Evolutionary conservation across 1,140 invertebrate genomes (phyloP).

Genomic region (Pectinophora gossypiella): DNA sequence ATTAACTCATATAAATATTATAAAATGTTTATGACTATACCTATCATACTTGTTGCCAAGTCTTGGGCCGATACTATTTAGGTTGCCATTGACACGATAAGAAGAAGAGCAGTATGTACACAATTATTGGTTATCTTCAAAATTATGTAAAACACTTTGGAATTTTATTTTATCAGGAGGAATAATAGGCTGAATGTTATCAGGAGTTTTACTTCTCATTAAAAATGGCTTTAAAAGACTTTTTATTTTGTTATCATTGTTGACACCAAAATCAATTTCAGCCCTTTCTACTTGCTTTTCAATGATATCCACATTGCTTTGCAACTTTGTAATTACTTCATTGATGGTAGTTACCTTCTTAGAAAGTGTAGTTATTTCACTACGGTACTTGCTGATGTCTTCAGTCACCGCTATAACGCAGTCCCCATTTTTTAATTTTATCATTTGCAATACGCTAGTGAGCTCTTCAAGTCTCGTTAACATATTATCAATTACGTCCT

Average conservation of each 20-base stretch:
- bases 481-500: slow-evolving; percentile 74
- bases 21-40: too few species aligned
- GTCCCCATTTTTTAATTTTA: slow-evolving; percentile 60
- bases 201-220: slow-evolving; percentile 43
- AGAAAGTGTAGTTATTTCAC: slow-evolving; percentile 57
- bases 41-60: too few species aligned
- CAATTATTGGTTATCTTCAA: slow-evolving; percentile 27
- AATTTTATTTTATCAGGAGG: slow-evolving; percentile 36
- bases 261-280: slow-evolving; percentile 63
- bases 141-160: slow-evolving; percentile 56
- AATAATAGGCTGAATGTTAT: slow-evolving; percentile 14
- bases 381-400: slow-evolving; percentile 57
- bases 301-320: slow-evolving; percentile 55
- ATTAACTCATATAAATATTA: too few species aligned
- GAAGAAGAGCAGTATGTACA: too few species aligned
- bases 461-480: slow-evolving; percentile 73
- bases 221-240: slow-evolving; percentile 66
- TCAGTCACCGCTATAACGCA: slow-evolving; percentile 46
- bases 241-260: slow-evolving; percentile 62
- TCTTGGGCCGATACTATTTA: too few species aligned
- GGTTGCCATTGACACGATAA: too few species aligned
- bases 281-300: slow-evolving; percentile 69
- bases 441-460: slow-evolving; percentile 67
- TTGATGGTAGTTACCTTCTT: slow-evolving; percentile 61
- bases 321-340: slow-evolving; percentile 51